Evolutionary conservation across 2,797 vertebrate species (phyloP).

Genomic region (Perodicticus potto): DNA sequence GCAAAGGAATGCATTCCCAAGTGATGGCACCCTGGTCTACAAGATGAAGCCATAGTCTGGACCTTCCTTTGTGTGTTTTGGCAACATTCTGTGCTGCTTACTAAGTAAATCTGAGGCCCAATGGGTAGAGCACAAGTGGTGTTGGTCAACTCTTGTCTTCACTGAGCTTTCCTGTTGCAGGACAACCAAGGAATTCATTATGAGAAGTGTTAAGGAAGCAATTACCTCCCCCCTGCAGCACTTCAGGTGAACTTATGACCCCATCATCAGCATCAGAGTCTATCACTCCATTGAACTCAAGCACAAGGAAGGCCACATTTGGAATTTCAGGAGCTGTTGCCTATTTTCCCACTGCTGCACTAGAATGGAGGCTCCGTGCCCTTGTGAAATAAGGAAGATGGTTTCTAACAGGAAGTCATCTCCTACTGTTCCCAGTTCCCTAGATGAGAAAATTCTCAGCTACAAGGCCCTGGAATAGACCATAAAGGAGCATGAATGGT

Average conservation of each 20-base stretch:
- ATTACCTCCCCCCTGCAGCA: slow-evolving; percentile 87
- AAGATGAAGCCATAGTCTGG: slow-evolving; percentile 88
- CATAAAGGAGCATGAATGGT: slow-evolving; percentile 90
- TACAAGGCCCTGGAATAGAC: slow-evolving; percentile 95
- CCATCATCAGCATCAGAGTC: background rate
- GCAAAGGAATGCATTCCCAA: slow-evolving; percentile 82
- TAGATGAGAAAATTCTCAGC: slow-evolving; percentile 92
- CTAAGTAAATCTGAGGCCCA: slow-evolving; percentile 95
- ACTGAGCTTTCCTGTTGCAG: slow-evolving; percentile 93
- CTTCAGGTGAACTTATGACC: background rate
- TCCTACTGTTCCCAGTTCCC: slow-evolving; percentile 91
- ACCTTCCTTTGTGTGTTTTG: slow-evolving; percentile 86
- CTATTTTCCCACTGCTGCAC: slow-evolving; percentile 92
- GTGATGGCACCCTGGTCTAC: slow-evolving; percentile 89
- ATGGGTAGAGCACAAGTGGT: slow-evolving; percentile 94
- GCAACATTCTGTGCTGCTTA: slow-evolving; percentile 88
- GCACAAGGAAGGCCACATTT: background rate
- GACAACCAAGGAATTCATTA: slow-evolving; percentile 93
- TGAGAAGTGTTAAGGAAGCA: slow-evolving; percentile 92
- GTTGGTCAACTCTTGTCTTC: slow-evolving; percentile 95
- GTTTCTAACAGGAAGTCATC: slow-evolving; percentile 93
- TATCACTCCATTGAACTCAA: background rate
- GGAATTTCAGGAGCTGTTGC: slow-evolving; percentile 92
- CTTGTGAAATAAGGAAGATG: slow-evolving; percentile 87
- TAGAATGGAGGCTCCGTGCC: slow-evolving; percentile 93